Conservation (phyloP, 2,113 vertebrate species). For the Microcebus jonahi region DNA sequence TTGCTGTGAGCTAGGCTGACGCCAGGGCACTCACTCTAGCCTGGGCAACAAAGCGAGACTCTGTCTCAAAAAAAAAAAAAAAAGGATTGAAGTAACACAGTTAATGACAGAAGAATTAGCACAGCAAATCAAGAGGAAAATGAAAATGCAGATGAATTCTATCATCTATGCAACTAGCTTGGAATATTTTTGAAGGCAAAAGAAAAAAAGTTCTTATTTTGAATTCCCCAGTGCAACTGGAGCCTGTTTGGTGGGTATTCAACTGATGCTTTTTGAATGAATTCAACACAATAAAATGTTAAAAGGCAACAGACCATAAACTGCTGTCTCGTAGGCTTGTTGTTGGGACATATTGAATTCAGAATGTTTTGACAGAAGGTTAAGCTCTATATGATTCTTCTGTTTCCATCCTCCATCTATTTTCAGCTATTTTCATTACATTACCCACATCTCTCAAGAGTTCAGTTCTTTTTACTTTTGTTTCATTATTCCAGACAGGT, state of each 20-base stretch:
- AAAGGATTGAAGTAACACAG: not conserved
- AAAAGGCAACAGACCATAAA: slow-evolving; percentile 55
- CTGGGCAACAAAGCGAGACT: too few species aligned
- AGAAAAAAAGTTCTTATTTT: not conserved
- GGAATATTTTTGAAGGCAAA: slow-evolving; percentile 5
- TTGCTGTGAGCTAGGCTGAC: too few species aligned
- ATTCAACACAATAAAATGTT: slow-evolving; percentile 47
- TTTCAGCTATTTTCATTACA: slow-evolving; percentile 73
- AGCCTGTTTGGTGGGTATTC: not conserved
- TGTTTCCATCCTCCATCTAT: slow-evolving; percentile 47
- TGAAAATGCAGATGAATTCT: not conserved
- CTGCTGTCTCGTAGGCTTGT: not conserved
- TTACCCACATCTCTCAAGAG: slow-evolving; percentile 44
- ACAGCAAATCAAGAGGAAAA: not conserved
- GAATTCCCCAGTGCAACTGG: slow-evolving; percentile 30
- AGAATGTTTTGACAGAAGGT: slow-evolving; percentile 54
- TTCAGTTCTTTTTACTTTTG: slow-evolving; percentile 45
- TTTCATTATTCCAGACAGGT: slow-evolving; percentile 53
- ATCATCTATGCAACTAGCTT: not conserved
- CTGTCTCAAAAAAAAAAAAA: too few species aligned
- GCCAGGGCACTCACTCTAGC: too few species aligned
- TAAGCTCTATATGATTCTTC: not conserved
- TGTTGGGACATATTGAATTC: not conserved
- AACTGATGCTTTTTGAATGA: slow-evolving; percentile 22
- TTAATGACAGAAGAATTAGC: not conserved